phyloP scores from a whole-genome alignment of 2,888 invertebrate species.

The Troides helena region DNA sequence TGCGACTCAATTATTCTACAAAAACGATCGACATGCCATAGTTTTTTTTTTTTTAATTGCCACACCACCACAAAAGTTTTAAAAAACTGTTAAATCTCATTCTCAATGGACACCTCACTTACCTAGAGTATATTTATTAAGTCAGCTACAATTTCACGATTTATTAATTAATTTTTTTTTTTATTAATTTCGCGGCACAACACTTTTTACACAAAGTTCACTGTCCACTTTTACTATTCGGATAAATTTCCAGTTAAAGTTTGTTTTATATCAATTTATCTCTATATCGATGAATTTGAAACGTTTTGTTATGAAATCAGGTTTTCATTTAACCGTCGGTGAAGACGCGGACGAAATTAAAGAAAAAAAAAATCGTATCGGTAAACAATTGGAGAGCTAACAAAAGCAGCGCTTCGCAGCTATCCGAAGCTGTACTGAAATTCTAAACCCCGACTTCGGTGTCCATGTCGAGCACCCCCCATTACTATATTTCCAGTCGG shows the following conservation, averaged over 20 bases:
- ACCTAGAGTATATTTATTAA: conserved; percentile 54
- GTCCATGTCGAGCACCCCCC: conserved; percentile 79
- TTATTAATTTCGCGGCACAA: conserved; percentile 34
- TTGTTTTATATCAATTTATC: too few species aligned
- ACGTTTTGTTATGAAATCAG: conserved; percentile 37
- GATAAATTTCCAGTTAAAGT: too few species aligned
- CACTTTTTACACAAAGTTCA: conserved; percentile 34
- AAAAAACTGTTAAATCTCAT: conserved; percentile 58
- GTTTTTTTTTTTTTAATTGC: conserved; percentile 43
- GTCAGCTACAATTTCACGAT: conserved; percentile 43
- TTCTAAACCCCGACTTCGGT: conserved; percentile 79
- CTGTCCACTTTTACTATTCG: conserved; percentile 35
- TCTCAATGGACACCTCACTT: conserved; percentile 67
- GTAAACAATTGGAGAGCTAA: conserved; percentile 75
- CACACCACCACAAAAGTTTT: conserved; percentile 70
- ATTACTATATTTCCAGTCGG: conserved; percentile 72
- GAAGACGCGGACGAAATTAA: conserved; percentile 42
- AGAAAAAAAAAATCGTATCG: conserved; percentile 64
- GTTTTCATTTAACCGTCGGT: conserved; percentile 39
- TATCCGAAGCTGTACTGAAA: conserved; percentile 80
- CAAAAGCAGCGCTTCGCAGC: conserved; percentile 76
- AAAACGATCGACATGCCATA: conserved; percentile 59
- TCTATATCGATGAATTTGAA: too few species aligned
- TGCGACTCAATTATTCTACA: conserved; percentile 56
- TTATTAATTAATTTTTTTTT: conserved; percentile 18